These are phyloP conservation scores for Nemopilema nomurai DNA, from an alignment of 30 jellyfish, hydroid and myxozoan species.

Conservation along the genomic window DNA sequence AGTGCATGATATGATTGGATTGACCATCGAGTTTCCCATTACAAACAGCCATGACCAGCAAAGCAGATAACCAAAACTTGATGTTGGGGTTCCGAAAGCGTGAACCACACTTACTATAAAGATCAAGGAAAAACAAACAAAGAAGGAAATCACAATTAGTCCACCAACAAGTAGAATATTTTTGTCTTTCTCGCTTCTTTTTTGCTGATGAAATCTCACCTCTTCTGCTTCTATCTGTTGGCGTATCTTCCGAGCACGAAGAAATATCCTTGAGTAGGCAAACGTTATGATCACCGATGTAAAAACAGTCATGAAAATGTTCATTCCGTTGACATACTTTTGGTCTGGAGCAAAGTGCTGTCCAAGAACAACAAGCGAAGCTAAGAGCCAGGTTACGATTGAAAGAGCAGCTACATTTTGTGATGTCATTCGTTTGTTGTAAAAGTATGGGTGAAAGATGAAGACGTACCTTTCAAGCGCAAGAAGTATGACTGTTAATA, in stretches of 20 bases:
- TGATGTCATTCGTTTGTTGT: neutral
- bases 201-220: neutral
- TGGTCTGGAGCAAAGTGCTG: neutral
- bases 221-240: neutral
- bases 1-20: neutral
- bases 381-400: neutral
- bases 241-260: neutral
- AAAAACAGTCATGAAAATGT: neutral
- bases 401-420: neutral
- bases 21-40: neutral
- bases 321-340: no score
- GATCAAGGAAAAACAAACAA: neutral
- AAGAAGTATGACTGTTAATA: neutral
- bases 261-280: neutral
- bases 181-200: neutral
- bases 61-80: neutral
- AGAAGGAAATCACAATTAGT: neutral
- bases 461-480: neutral
- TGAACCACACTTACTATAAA: neutral
- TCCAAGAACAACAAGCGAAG: neutral
- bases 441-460: neutral
- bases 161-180: neutral
- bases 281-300: neutral
- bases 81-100: neutral
- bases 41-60: conserved; percentile 1